phyloP scores from a whole-genome alignment of 2,113 vertebrate genomes.

The Scopus umbretta region DNA sequence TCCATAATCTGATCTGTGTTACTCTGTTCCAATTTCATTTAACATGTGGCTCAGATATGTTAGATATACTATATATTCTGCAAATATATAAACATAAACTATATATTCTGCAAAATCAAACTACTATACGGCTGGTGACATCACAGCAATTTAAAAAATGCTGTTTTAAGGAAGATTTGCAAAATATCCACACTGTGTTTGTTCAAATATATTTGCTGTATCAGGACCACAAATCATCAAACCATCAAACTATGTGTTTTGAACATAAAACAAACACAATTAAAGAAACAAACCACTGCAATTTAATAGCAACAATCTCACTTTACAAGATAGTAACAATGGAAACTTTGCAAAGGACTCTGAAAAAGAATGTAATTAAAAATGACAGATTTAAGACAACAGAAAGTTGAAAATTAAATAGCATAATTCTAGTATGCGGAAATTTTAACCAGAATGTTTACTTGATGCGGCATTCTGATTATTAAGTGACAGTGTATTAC shows the following conservation, averaged over 20 bases:
- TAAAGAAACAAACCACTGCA: constrained; percentile 45
- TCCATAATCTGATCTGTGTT: neutral
- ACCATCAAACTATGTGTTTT: neutral
- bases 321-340: constrained; percentile 17
- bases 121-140: neutral
- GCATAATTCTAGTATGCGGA: neutral
- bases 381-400: constrained; percentile 15
- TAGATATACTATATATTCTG: neutral
- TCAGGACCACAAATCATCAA: neutral
- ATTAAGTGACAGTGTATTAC: neutral
- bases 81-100: neutral
- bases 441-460: neutral
- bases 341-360: constrained; percentile 18
- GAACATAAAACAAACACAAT: constrained; percentile 8
- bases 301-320: constrained; percentile 55
- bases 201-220: neutral
- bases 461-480: neutral
- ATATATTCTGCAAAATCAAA: neutral
- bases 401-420: constrained; percentile 22
- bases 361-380: neutral
- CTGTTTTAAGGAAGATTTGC: neutral
- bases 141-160: neutral
- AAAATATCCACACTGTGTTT: neutral
- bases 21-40: neutral
- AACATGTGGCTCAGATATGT: neutral